Percentiles rank a stretch among this genome's conserved stretches.
phyloP scores from a whole-genome alignment of 2,888 invertebrate species.

The Nebria salina region DNA sequence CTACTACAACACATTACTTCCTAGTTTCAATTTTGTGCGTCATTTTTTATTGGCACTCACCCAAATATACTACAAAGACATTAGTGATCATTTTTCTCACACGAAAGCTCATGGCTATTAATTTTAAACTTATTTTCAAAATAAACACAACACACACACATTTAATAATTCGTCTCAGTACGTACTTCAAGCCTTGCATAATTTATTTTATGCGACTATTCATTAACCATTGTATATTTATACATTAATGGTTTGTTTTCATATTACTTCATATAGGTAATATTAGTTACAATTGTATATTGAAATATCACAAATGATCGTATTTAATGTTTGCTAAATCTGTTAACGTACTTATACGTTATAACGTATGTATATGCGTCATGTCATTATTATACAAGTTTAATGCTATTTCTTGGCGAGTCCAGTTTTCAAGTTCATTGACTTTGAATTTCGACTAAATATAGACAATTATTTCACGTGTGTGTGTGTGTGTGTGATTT shows the following conservation, averaged over 20 bases:
- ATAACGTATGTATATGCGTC: not conserved
- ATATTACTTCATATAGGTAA: too few species aligned
- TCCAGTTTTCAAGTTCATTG: constrained; percentile 25
- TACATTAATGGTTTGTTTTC: too few species aligned
- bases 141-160: not conserved
- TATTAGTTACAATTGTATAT: too few species aligned
- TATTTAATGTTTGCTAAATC: not conserved
- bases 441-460: constrained; percentile 20
- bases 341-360: not conserved
- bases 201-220: too few species aligned
- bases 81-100: not conserved
- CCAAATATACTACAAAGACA: not conserved
- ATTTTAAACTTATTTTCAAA: not conserved
- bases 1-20: constrained; percentile 10
- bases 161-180: too few species aligned
- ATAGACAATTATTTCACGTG: constrained; percentile 29
- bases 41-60: not conserved
- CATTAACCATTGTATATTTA: too few species aligned
- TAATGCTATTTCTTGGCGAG: constrained; percentile 4
- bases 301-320: too few species aligned
- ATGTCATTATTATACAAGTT: constrained; percentile 1
- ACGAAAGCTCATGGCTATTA: not conserved
- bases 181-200: too few species aligned
- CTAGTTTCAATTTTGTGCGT: constrained; percentile 33
- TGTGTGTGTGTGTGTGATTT: constrained; percentile 10